Conservation (phyloP, 92 coral and sea anemone species). For the Phymanthus crucifer region DNA sequence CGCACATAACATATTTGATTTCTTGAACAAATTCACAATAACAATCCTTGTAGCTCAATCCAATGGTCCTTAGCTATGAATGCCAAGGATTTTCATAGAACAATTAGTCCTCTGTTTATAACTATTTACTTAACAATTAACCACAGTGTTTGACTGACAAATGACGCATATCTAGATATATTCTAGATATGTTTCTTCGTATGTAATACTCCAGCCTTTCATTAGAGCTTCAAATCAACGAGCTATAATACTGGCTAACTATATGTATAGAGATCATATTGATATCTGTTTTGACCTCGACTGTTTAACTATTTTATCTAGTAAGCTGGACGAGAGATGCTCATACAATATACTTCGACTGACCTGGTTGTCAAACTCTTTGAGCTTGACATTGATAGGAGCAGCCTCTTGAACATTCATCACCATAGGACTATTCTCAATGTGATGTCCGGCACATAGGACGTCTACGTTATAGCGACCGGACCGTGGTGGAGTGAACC, state of each 20-base stretch:
- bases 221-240: not conserved
- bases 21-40: too few relatives aligned
- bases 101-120: not conserved
- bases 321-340: too few relatives aligned
- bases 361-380: conserved; percentile 76
- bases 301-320: not conserved
- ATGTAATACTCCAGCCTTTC: not conserved
- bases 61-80: not conserved
- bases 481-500: conserved; percentile 61
- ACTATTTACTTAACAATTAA: not conserved
- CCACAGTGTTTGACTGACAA: not conserved
- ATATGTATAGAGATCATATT: not conserved
- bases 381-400: conserved; percentile 63
- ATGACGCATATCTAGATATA: too few relatives aligned
- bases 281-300: too few relatives aligned
- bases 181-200: not conserved
- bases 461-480: conserved; percentile 84
- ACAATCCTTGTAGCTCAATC: too few relatives aligned
- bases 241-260: not conserved
- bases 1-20: too few relatives aligned
- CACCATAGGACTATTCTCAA: conserved; percentile 79
- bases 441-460: conserved; percentile 66
- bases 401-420: conserved; percentile 67
- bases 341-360: not conserved
- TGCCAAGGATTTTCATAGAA: not conserved